Evolutionary conservation across 2,113 vertebrate genomes (phyloP).

Genomic region (Beaufortia kweichowensis): DNA sequence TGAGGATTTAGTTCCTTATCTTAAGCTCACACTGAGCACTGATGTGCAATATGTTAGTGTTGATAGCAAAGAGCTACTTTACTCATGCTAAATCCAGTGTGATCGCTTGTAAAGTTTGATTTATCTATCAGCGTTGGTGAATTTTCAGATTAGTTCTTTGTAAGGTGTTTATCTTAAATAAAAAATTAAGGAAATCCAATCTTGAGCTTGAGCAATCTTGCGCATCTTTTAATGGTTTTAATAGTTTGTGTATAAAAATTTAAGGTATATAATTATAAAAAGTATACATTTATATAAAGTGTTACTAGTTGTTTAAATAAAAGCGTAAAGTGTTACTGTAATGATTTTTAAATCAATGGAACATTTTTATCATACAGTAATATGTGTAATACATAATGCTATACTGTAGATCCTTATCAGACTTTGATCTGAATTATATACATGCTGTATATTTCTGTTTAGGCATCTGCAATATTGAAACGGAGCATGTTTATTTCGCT

Average conservation of each 20-base stretch:
- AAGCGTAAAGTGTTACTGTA: no score
- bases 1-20: slow-evolving; percentile 28
- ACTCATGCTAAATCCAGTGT: background rate
- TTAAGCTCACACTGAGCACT: slow-evolving; percentile 27
- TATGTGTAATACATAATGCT: no score
- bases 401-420: no score
- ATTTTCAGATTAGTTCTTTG: slow-evolving; percentile 13
- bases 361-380: no score
- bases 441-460: background rate
- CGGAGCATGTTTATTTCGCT: background rate
- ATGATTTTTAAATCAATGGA: no score
- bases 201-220: no score
- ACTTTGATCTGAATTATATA: no score
- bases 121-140: slow-evolving; percentile 4
- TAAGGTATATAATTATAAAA: no score
- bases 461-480: background rate
- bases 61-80: slow-evolving; percentile 25
- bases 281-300: no score
- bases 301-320: no score
- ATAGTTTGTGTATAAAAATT: no score
- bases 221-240: no score
- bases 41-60: slow-evolving; percentile 30
- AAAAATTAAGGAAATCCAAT: background rate
- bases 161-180: background rate
- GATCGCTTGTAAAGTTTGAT: slow-evolving; percentile 6